phyloP scores from a whole-genome alignment of 2,888 invertebrate genomes.

The Orthosia cruda region DNA sequence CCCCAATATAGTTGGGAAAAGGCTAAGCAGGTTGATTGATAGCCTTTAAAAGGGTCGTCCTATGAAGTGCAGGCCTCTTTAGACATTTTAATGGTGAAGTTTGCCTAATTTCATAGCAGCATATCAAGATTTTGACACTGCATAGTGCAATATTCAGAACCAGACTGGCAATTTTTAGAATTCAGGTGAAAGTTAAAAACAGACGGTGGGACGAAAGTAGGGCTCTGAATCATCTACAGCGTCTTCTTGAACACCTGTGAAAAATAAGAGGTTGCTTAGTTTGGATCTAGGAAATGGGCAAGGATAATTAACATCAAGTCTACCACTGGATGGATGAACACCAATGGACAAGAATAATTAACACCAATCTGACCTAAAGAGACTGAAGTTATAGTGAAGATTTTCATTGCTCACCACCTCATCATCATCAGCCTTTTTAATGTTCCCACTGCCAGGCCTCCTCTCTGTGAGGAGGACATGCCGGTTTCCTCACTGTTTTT shows the following conservation, averaged over 20 bases:
- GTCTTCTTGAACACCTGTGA: background rate
- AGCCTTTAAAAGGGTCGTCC: background rate
- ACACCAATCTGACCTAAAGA: background rate
- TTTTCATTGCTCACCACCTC: constrained; percentile 19
- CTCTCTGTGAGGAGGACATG: too few relatives aligned
- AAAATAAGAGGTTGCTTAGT: background rate
- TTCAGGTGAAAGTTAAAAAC: background rate
- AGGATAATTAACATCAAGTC: too few relatives aligned
- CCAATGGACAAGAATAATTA: too few relatives aligned
- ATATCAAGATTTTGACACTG: background rate
- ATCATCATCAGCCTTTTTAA: too few relatives aligned
- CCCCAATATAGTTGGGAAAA: too few relatives aligned
- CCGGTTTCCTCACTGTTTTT: too few relatives aligned
- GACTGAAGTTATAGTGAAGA: background rate
- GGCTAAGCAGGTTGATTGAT: too few relatives aligned
- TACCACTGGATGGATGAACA: too few relatives aligned
- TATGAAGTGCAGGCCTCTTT: background rate
- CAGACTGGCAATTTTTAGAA: background rate
- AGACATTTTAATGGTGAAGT: background rate
- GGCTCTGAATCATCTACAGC: background rate
- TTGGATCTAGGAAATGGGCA: background rate
- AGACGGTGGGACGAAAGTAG: too few relatives aligned
- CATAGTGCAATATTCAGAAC: background rate
- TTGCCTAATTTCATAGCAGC: background rate
- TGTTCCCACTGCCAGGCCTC: too few relatives aligned